phyloP scores from a whole-genome alignment of 2,888 invertebrate genomes.

The Calliopum simillimum region DNA sequence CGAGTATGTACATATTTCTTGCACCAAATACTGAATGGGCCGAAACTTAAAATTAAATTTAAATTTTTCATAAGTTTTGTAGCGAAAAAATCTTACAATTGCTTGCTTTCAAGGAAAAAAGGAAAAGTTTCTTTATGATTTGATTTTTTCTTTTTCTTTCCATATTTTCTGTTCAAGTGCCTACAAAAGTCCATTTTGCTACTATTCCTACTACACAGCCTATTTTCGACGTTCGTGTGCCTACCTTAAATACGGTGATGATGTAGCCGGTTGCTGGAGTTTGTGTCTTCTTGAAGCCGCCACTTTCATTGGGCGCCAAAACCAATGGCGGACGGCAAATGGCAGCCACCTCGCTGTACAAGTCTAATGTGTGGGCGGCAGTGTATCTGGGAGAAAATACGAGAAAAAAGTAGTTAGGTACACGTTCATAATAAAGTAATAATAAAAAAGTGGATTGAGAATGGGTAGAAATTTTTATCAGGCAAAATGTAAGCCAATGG shows the following conservation, averaged over 20 bases:
- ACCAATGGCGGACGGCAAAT: slow-evolving; percentile 87
- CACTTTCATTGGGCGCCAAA: slow-evolving; percentile 75
- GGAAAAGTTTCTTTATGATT: not conserved
- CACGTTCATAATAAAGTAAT: not conserved
- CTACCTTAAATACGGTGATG: slow-evolving; percentile 88
- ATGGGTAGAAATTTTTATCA: too few species aligned
- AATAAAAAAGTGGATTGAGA: not conserved
- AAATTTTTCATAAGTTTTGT: slow-evolving; percentile 52
- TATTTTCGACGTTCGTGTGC: slow-evolving; percentile 21
- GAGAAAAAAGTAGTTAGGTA: not conserved
- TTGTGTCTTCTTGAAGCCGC: slow-evolving; percentile 81
- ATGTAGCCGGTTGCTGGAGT: slow-evolving; percentile 89
- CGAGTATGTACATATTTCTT: too few species aligned
- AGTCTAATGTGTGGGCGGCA: slow-evolving; percentile 86
- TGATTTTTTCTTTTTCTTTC: too few species aligned
- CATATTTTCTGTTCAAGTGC: not conserved
- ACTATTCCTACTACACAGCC: too few species aligned
- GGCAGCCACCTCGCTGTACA: slow-evolving; percentile 91
- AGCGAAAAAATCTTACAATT: not conserved
- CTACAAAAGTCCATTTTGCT: too few species aligned
- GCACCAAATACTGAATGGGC: too few species aligned
- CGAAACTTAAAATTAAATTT: slow-evolving; percentile 43
- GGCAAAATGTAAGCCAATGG: too few species aligned
- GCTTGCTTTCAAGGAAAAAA: too few species aligned
- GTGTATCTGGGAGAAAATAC: slow-evolving; percentile 78